Conservation (phyloP, 1,140 invertebrate species). For the Cyclina sinensis region DNA sequence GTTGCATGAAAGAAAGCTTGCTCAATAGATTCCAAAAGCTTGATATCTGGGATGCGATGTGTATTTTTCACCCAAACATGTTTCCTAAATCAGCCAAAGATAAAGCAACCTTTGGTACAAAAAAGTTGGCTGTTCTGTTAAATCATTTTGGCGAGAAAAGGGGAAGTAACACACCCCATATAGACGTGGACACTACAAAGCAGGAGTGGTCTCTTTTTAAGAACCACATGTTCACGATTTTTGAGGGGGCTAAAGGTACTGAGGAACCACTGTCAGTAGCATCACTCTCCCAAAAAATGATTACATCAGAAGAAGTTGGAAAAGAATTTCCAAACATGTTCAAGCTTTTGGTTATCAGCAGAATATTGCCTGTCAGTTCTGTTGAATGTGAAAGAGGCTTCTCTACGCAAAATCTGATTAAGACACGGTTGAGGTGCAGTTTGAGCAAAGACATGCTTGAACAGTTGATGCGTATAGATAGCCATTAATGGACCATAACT, state of each 20-base stretch:
- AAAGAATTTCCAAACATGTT: slow-evolving; percentile 21
- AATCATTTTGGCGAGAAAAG: slow-evolving; percentile 15
- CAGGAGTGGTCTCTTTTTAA: slow-evolving; percentile 9
- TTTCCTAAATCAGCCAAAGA: slow-evolving; percentile 28
- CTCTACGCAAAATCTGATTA: slow-evolving; percentile 4
- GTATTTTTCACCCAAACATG: slow-evolving; percentile 11
- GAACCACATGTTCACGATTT: slow-evolving; percentile 20
- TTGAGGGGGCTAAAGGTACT: background rate
- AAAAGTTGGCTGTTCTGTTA: slow-evolving; percentile 38
- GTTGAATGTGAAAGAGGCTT: slow-evolving; percentile 40
- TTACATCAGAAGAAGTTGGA: background rate
- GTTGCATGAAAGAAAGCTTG: background rate
- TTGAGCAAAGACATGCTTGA: background rate
- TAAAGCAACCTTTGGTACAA: slow-evolving; percentile 12
- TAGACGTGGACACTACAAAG: background rate
- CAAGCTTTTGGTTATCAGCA: slow-evolving; percentile 12
- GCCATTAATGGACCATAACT: background rate
- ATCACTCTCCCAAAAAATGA: slow-evolving; percentile 13
- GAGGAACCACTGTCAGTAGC: background rate
- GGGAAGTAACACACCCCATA: slow-evolving; percentile 2
- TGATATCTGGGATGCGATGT: slow-evolving; percentile 40
- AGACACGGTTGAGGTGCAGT: slow-evolving; percentile 21
- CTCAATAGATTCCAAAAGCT: slow-evolving; percentile 19
- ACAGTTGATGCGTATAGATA: slow-evolving; percentile 32
- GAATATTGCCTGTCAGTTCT: slow-evolving; percentile 44